Evolutionary conservation across 2,797 vertebrate genomes (phyloP).

Genomic region (Brachyalestes nurse): DNA sequence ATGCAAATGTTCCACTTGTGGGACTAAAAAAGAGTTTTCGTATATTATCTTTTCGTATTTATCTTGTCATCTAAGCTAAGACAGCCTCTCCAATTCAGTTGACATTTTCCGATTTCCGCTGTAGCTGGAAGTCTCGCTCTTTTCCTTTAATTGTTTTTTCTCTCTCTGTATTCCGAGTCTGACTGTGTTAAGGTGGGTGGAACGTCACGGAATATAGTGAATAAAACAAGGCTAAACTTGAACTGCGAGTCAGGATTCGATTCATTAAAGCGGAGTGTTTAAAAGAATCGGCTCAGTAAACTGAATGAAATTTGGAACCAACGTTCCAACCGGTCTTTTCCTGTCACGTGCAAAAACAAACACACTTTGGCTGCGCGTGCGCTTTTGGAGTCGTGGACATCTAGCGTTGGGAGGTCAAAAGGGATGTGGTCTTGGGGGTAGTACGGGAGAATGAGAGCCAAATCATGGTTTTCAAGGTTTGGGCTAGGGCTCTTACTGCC

Average conservation of each 20-base stretch:
- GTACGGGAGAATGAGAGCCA: no score
- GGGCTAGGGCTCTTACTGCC: no score
- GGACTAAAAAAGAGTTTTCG: no score
- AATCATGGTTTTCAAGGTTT: no score
- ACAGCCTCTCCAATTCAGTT: no score
- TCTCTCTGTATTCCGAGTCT: neutral
- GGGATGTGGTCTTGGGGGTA: neutral
- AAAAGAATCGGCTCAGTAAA: neutral
- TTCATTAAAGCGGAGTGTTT: neutral
- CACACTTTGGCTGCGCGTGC: neutral
- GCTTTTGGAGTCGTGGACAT: slow-evolving; percentile 37
- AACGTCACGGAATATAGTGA: no score
- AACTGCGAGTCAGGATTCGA: neutral
- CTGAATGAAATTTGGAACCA: neutral
- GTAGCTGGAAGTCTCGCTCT: neutral
- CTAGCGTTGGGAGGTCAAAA: slow-evolving; percentile 54
- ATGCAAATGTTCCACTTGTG: no score
- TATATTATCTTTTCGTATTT: no score
- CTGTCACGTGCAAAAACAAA: slow-evolving; percentile 79
- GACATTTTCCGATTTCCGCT: neutral
- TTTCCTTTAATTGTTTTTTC: neutral
- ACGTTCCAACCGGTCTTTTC: slow-evolving; percentile 65
- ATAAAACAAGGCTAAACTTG: neutral
- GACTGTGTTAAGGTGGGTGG: neutral
- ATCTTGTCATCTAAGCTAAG: no score